Conservation (phyloP, 92 coral and sea anemone species). For the Palythoa heliodiscus region DNA sequence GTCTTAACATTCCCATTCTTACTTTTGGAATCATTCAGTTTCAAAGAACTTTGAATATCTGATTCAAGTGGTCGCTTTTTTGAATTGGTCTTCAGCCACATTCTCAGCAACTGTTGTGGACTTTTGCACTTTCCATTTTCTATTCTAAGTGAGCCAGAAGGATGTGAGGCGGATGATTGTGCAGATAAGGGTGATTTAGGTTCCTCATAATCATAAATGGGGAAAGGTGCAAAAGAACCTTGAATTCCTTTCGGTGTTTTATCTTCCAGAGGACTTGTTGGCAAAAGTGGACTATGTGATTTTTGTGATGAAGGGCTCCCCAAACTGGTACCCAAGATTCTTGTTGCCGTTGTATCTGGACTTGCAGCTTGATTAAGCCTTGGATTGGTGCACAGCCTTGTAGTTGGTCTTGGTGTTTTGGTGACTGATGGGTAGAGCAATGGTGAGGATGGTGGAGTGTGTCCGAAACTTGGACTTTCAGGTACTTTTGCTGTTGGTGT, state of each 20-base stretch:
- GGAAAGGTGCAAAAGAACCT: constrained; percentile 35
- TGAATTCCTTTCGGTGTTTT: neutral
- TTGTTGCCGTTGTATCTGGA: constrained; percentile 53
- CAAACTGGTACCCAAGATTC: constrained; percentile 5
- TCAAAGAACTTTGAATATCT: neutral
- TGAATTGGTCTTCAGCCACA: constrained; percentile 71
- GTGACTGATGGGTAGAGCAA: neutral
- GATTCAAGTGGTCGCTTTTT: constrained; percentile 37
- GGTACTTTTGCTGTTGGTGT: constrained; percentile 23
- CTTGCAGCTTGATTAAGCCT: constrained; percentile 58
- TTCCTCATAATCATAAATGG: constrained; percentile 24
- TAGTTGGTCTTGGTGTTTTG: constrained; percentile 41
- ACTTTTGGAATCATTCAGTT: neutral
- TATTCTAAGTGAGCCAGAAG: constrained; percentile 54
- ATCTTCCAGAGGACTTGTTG: constrained; percentile 2
- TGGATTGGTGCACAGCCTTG: constrained; percentile 63
- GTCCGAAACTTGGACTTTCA: constrained; percentile 7
- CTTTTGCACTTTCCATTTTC: constrained; percentile 58
- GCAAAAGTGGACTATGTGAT: neutral
- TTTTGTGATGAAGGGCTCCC: constrained; percentile 46
- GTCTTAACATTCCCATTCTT: neutral
- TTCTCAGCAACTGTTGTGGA: constrained; percentile 78
- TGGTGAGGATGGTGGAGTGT: constrained; percentile 32
- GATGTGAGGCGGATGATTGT: constrained; percentile 14
- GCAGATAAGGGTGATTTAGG: constrained; percentile 43